These are phyloP conservation scores for Onychostoma macrolepis DNA, from an alignment of 2,113 vertebrate genomes.

Conservation along the genomic window DNA sequence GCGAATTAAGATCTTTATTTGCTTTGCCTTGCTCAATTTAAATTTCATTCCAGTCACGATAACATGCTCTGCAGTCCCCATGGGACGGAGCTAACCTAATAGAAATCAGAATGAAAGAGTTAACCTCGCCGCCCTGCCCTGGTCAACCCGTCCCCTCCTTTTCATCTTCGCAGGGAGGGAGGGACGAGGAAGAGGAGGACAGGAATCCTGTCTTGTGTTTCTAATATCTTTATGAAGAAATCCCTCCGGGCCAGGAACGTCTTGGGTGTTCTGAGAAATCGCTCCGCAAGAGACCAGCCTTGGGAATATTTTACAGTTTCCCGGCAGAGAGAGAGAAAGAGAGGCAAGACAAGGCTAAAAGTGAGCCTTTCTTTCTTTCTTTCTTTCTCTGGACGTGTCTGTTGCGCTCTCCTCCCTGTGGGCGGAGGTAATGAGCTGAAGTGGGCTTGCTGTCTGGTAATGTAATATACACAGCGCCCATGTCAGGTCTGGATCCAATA, in stretches of 20 bases:
- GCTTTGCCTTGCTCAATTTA: slow-evolving; percentile 42
- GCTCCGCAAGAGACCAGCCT: slow-evolving; percentile 76
- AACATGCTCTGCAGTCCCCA: slow-evolving; percentile 14
- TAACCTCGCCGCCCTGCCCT: slow-evolving; percentile 54
- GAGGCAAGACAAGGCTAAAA: slow-evolving; percentile 67
- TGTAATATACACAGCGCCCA: slow-evolving; percentile 86
- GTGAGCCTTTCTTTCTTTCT: slow-evolving; percentile 31
- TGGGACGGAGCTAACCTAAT: slow-evolving; percentile 41
- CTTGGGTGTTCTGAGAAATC: slow-evolving; percentile 90
- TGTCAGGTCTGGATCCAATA: slow-evolving; percentile 99
- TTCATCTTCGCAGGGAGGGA: slow-evolving; percentile 62
- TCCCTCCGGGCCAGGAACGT: slow-evolving; percentile 80
- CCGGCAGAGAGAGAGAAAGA: slow-evolving; percentile 66
- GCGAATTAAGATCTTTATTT: slow-evolving; percentile 54
- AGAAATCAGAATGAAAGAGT: slow-evolving; percentile 58
- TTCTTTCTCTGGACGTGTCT: slow-evolving; percentile 30
- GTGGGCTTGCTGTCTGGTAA: slow-evolving; percentile 91
- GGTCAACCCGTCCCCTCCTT: slow-evolving; percentile 43
- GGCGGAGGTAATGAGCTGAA: slow-evolving; percentile 90
- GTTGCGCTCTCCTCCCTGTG: slow-evolving; percentile 65
- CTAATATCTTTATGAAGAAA: slow-evolving; percentile 75
- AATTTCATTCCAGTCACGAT: slow-evolving; percentile 46
- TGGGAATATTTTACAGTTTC: slow-evolving; percentile 86
- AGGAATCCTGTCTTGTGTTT: slow-evolving; percentile 70
- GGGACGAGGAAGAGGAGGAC: slow-evolving; percentile 27